Percentiles rank a stretch among this genome's conserved stretches.
Evolutionary conservation across 2,113 vertebrate species (phyloP).

Genomic region (Pluvialis apricaria): DNA sequence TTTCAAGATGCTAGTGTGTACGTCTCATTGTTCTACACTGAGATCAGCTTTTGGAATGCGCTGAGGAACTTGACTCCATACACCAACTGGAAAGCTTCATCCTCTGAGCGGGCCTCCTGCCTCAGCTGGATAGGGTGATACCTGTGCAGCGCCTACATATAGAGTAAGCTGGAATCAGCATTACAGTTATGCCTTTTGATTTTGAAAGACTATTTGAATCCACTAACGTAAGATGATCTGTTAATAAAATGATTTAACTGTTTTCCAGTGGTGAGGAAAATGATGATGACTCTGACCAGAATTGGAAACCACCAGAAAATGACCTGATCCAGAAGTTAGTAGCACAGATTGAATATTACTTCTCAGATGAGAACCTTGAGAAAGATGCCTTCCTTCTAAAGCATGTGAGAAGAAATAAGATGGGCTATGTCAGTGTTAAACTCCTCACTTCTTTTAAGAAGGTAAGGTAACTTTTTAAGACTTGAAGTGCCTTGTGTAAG

Average conservation of each 20-base stretch:
- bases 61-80: not conserved
- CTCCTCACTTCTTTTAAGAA: conserved; percentile 98
- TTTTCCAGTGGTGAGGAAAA: conserved; percentile 85
- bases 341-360: conserved; percentile 93
- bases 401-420: conserved; percentile 93
- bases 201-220: not conserved
- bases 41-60: not conserved
- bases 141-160: not conserved
- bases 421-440: conserved; percentile 96
- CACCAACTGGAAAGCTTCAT: not conserved
- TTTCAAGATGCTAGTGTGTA: not conserved
- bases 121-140: not conserved
- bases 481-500: not conserved
- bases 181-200: not conserved
- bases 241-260: not conserved
- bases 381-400: conserved; percentile 96
- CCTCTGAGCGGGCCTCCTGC: not conserved
- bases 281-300: conserved; percentile 78
- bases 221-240: not conserved
- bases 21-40: not conserved
- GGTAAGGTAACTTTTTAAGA: conserved; percentile 68
- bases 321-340: conserved; percentile 90
- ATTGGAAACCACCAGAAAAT: conserved; percentile 89
- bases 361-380: conserved; percentile 96
- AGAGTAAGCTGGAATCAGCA: not conserved